phyloP scores from a whole-genome alignment of 92 coral and sea anemone genomes.

The Epizoanthus ramosus region DNA sequence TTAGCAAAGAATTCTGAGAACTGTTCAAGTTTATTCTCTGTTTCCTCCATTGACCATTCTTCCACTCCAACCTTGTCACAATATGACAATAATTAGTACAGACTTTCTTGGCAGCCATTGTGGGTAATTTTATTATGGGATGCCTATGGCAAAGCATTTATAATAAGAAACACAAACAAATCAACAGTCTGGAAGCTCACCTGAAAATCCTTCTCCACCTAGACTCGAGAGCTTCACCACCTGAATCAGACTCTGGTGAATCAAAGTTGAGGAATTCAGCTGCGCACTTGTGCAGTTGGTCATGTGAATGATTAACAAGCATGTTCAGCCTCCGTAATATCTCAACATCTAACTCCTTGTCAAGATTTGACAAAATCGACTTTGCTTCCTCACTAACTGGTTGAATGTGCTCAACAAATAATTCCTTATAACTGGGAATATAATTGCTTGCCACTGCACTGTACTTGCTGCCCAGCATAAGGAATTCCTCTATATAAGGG shows the following conservation, averaged over 20 bases:
- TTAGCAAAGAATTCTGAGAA: slow-evolving; percentile 26
- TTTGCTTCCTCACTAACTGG: slow-evolving; percentile 39
- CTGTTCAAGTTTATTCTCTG: slow-evolving; percentile 2
- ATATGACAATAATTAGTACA: no score
- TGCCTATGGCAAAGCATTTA: no score
- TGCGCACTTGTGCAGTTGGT: slow-evolving; percentile 40
- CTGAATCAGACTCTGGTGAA: slow-evolving; percentile 35
- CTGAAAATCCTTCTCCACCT: slow-evolving; percentile 62
- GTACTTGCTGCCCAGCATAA: slow-evolving; percentile 45
- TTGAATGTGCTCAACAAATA: slow-evolving; percentile 25
- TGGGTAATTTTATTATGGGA: no score
- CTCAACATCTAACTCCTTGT: slow-evolving; percentile 27
- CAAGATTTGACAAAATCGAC: slow-evolving; percentile 2
- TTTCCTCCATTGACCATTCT: slow-evolving; percentile 34
- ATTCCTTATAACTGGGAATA: slow-evolving; percentile 39
- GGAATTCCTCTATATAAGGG: slow-evolving; percentile 75
- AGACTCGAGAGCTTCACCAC: slow-evolving; percentile 14
- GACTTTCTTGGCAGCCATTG: no score
- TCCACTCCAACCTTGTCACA: slow-evolving; percentile 34
- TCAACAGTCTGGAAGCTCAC: slow-evolving; percentile 12
- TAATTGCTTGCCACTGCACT: background rate
- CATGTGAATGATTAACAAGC: slow-evolving; percentile 44
- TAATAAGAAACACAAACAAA: no score
- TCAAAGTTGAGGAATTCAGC: slow-evolving; percentile 58
- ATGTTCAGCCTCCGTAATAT: slow-evolving; percentile 43